phyloP scores from a whole-genome alignment of 1,140 invertebrate species.

The Wasmannia auropunctata region DNA sequence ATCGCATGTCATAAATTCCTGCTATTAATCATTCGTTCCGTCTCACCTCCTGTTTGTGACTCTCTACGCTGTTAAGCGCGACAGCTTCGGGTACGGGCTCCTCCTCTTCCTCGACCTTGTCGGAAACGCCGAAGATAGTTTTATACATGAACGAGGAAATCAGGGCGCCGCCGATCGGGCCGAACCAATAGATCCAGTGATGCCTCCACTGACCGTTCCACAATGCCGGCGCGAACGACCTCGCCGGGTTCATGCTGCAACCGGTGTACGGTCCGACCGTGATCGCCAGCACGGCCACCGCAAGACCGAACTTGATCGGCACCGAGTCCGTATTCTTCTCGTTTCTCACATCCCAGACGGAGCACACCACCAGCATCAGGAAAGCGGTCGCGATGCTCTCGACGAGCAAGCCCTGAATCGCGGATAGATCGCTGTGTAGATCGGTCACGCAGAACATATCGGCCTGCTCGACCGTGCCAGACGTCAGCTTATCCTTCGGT shows the following conservation, averaged over 20 bases:
- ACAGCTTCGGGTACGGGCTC: conserved; percentile 64
- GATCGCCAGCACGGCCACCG: conserved; percentile 84
- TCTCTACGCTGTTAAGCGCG: conserved; percentile 76
- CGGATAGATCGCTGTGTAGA: conserved; percentile 82
- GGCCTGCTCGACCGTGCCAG: conserved; percentile 26
- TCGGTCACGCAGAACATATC: conserved; percentile 87
- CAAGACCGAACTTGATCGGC: conserved; percentile 86
- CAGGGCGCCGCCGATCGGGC: conserved; percentile 84
- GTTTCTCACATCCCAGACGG: conserved; percentile 87
- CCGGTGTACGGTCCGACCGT: conserved; percentile 88
- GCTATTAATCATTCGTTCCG: not conserved
- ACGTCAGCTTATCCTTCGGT: conserved; percentile 76
- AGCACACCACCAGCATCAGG: conserved; percentile 90
- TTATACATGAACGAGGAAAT: conserved; percentile 83
- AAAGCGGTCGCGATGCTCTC: conserved; percentile 89
- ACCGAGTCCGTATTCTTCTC: conserved; percentile 84
- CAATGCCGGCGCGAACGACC: conserved; percentile 91
- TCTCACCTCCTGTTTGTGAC: conserved; percentile 76
- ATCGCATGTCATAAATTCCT: not conserved
- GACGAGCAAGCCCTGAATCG: conserved; percentile 86
- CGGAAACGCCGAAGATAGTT: conserved; percentile 68
- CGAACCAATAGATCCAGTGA: conserved; percentile 89
- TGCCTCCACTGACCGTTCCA: conserved; percentile 89
- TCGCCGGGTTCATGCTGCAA: conserved; percentile 93
- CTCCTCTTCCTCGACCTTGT: conserved; percentile 54